Evolutionary conservation across 2,888 invertebrate genomes (phyloP), one percentile per base, ranked within the genome.

Genomic region (Carterocephalus palaemon): DNA sequence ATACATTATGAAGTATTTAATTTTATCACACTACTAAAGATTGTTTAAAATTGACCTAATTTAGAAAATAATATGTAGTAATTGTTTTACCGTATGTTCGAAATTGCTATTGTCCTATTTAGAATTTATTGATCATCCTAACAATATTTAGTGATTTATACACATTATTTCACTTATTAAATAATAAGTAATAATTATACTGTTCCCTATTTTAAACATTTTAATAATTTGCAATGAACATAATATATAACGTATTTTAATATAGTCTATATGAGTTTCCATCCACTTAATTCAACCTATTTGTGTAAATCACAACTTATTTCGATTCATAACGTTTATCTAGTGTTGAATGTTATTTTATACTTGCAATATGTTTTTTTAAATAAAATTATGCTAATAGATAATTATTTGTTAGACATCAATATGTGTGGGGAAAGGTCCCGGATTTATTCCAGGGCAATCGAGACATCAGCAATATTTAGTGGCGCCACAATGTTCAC

Each of bases 351-450:
- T 67, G 62, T 60, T 53, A 62, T 59, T 53, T 58, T 60, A 70
- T 67, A 62, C 64, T 66, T 67, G 71, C 75, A 73, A 79, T 80
- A 74, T 68, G 62, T 64, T 73, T 62, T 62, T 72, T 62, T n/a
- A n/a, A n/a, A 56, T 63, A 67, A 67, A 63, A 68, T 67, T 66
- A 72, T 69, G 56, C 60, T 67, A 60, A 64, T 67, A 67, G 63
- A 60, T 64, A 62, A 73, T 70, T 73, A 70, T 70, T 72, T 72
- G 67, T 67, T 64, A 61, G 60, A 60, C 60, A 62, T 59, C 56
- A 52, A 62, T 59, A 60, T 50, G 54, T 50, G 54, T 52, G 54
- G 54, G 55, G 52, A 53, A 59, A 62, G 52, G 49, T 59, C 53
- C 38, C 36, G 33, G 17, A 39, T 23, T 33, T 38, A 46, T 52